Base-by-base conservation (phyloP, 1,140 invertebrate genomes). In the Platyura marginata region DNA sequence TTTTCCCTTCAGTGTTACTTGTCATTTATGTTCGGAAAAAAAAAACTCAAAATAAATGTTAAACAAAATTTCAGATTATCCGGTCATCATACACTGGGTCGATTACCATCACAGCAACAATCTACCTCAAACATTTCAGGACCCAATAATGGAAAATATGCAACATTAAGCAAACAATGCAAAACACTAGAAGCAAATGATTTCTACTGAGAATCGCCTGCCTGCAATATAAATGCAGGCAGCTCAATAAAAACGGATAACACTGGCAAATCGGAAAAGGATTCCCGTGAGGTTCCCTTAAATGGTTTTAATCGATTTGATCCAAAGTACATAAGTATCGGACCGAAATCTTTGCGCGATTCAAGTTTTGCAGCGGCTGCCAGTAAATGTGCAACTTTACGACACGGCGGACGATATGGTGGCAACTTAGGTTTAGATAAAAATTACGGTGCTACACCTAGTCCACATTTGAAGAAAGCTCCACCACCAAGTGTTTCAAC, bases 101-200 rank as follows among this genome's bases (percentile, higher is more conserved):
- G 69, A 9, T 46, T 64, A 51, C 61, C 63, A 11, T 64, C 63
- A 43, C 50, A 53, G 45, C 38, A 38, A 59, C 59, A 61, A 45
- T 49, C 56, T 4, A 32, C 59, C 43, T 49, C 54, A 38, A 29
- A 13, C 25, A 29, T 29, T 29, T 13, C 25, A 29, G 67, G 68
- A 48, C 68, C 68, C 20, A 75, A 75, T 63, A 75, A 75, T 71
- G 77, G 80, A 65, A 83, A 84, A 72, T 84, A 84, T 72, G 81
- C 81, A 63, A 86, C 87, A 67, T 67, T 91, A 60, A 88, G 82
- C 75, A 89, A 88, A 67, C 84, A 89, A 66, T 91, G 87, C 75
- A 91, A 91, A 66, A 91, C 87, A 44, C 68, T 90, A n/a, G 87
- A 90, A 67, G 84, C 84, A 37, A 86, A 77, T 54, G 86, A 91